Evolutionary conservation across 2,888 invertebrate species (phyloP), one percentile per base, ranked within the genome.

Genomic region (Patella ulyssiponensis): DNA sequence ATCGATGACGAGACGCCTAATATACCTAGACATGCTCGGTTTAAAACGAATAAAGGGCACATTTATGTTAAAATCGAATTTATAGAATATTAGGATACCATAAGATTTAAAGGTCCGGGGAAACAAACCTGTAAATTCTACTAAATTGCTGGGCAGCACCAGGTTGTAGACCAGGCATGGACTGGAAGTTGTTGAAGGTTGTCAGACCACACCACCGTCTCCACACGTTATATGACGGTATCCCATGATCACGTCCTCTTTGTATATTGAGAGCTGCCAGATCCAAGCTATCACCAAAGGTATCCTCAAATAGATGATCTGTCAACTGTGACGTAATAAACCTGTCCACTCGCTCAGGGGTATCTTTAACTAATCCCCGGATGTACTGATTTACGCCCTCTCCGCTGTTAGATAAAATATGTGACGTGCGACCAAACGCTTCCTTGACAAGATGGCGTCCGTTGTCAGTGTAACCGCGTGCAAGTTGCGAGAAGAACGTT

Each of bases 221-320:
- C 94, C 95, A 97, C 54, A 93, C 93, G 0, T 94, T 94, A 92
- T 97, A 97, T 0, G 95, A 92, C n/a, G 96, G 95, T 77, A 97
- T 92, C 0, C 97, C 97, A 90, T 97, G 96, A 93, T 97, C 97
- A 1, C 97, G 92, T 0, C 97, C 97, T 58, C 97, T 94, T 91
- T 97, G 97, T 86, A 97, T 96, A 91, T 97, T 96, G 80, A 97
- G 92, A 0, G 97, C 95, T 0, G 96, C 96, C 87, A 97, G 92
- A 93, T 97, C 97, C 76, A 97, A 92, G 58, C 76, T 79, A 33
- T 77, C 53, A 1, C 80, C 80, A 14, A 56, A 77, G 1, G 80
- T 76, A 71, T 82, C 76, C 87, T 95, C 94, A 91, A 96, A 96
- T 0, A 99, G 93, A 85, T 96, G 95, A 90, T 98, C 98, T 0